phyloP scores from a whole-genome alignment of 2,797 vertebrate species.

The Pteropus rufus region DNA sequence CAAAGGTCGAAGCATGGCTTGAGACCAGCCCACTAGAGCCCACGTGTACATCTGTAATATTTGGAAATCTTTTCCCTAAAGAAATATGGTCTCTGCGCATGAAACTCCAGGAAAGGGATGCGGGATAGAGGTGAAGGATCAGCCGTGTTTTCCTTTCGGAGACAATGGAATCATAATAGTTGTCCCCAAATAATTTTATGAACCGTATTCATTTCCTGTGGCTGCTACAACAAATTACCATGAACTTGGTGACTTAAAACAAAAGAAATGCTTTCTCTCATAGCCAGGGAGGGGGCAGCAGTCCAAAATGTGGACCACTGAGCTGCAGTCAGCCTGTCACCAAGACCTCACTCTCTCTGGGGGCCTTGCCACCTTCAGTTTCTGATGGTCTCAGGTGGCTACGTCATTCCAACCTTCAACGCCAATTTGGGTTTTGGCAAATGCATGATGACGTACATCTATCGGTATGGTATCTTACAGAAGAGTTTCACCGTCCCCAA shows the following conservation, averaged over 20 bases:
- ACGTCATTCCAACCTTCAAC: rapidly evolving
- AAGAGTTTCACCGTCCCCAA: neutral
- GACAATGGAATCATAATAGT: neutral
- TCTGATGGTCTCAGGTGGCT: neutral
- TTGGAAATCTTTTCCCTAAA: neutral
- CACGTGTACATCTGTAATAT: neutral
- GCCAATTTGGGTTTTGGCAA: neutral
- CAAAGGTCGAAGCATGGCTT: neutral
- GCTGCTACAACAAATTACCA: neutral
- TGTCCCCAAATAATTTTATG: neutral
- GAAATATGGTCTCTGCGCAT: neutral
- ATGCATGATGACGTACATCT: no score
- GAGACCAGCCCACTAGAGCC: rapidly evolving
- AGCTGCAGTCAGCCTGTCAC: neutral
- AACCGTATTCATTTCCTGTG: neutral
- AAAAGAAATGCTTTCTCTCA: neutral
- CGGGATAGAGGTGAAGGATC: rapidly evolving
- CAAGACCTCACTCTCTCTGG: rapidly evolving
- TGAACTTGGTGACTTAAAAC: neutral
- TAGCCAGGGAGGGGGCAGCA: rapidly evolving
- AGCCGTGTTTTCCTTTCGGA: neutral
- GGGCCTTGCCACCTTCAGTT: rapidly evolving
- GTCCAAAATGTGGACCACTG: neutral
- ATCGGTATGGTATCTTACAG: rapidly evolving
- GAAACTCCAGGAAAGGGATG: neutral